A percentile compares a stretch with the other conserved stretches of the same genome.
phyloP scores from a whole-genome alignment of 2,888 invertebrate genomes.

The Tetramorium bicarinatum region DNA sequence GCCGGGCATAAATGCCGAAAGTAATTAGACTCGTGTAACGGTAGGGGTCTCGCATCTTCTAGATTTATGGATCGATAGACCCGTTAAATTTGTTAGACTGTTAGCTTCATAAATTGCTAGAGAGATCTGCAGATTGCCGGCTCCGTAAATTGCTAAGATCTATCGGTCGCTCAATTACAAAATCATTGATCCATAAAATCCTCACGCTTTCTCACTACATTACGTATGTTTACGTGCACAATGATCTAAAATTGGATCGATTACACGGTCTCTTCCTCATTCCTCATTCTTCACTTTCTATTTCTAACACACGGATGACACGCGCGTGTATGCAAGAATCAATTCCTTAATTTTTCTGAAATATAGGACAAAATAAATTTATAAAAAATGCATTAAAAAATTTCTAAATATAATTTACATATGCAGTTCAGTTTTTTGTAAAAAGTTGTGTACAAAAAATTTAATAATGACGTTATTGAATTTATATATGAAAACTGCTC shows the following conservation, averaged over 20 bases:
- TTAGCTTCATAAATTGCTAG: constrained; percentile 50
- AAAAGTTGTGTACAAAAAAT: neutral
- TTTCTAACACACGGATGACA: constrained; percentile 6
- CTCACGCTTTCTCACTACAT: constrained; percentile 38
- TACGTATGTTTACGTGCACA: constrained; percentile 45
- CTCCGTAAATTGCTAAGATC: constrained; percentile 50
- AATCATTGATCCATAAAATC: constrained; percentile 45
- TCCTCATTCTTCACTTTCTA: constrained; percentile 29
- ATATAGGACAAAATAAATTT: neutral
- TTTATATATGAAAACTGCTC: neutral
- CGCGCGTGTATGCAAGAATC: neutral
- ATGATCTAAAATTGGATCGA: constrained; percentile 38
- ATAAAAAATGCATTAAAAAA: neutral
- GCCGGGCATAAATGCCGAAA: constrained; percentile 34
- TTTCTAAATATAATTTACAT: neutral
- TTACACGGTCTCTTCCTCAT: constrained; percentile 35
- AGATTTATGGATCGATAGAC: constrained; percentile 54
- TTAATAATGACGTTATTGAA: neutral
- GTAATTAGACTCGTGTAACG: constrained; percentile 50
- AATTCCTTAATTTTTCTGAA: neutral
- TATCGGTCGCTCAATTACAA: constrained; percentile 47
- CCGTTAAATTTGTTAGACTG: constrained; percentile 56
- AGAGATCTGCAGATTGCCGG: constrained; percentile 38
- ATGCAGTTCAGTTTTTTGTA: neutral
- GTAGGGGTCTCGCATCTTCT: constrained; percentile 40